Evolutionary conservation across 2,888 invertebrate species (phyloP), one percentile per base, ranked within the genome.

Genomic region (Tetramorium bicarinatum): DNA sequence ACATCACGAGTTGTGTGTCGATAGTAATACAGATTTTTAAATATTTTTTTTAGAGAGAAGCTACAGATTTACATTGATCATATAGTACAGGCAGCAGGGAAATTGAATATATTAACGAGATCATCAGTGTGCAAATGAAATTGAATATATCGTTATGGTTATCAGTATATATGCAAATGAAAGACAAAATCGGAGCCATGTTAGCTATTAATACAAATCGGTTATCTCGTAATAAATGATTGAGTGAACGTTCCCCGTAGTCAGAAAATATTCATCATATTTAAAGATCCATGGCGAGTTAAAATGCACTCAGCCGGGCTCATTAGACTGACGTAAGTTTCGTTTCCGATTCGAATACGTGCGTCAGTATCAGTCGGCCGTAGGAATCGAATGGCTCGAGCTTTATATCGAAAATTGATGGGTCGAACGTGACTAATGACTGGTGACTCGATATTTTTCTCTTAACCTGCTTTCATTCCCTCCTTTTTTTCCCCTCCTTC

Each of bases 391-490:
- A 74, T 44, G 25, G 64, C 25, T 64, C 13, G 21, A 59, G 71
- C 47, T 71, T 80, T 71, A 80, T 80, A 61, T 80, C 38, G 79
- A 69, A 66, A 89, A 83, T 88, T 86, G 85, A 89, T 76, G 87
- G 80, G 79, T 44, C 84, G 80, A 85, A 87, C 88, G 84, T 87
- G 89, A 91, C 91, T 88, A 85, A 87, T 67, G 66, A 83, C 61
- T 56, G 49, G 54, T 38, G 72, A 83, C 25, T 79, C 69, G 52
- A 69, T 74, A 83, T 83, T 85, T 82, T 85, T 75, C 66, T 74
- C 62, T 77, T 56, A 49, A 61, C 47, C 47, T 11, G 13, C 11
- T 62, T 41, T 61, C 54, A 11, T 38, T 66, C 21, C 1, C 38
- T 62, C 2, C 21, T 54, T 15, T 44, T 59, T 54, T 62, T 8